Percentiles rank a stretch among this genome's conserved stretches.
Evolutionary conservation across 2,113 vertebrate genomes (phyloP).

Genomic region (Ploceus nigricollis): DNA sequence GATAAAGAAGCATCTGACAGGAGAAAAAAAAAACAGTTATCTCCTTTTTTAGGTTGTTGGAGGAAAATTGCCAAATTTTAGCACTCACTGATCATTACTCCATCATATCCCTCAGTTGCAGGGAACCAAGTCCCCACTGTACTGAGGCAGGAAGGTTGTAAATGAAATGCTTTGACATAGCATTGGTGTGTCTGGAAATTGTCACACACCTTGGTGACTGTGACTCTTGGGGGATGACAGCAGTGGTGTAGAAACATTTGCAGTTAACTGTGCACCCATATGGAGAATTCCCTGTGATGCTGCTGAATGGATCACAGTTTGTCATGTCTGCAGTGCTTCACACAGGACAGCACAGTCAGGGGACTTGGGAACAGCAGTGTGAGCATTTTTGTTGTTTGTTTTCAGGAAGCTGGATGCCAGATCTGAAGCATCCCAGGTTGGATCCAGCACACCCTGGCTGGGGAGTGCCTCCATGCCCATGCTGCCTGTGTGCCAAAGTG

Average conservation of each 20-base stretch:
- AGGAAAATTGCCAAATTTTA: not conserved
- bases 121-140: not conserved
- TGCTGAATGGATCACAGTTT: not conserved
- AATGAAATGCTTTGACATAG: not conserved
- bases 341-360: no score
- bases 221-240: not conserved
- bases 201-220: not conserved
- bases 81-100: not conserved
- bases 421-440: fast-evolving
- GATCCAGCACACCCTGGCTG: not conserved
- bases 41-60: not conserved
- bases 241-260: not conserved
- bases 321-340: not conserved
- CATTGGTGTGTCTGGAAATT: not conserved
- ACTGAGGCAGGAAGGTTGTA: not conserved
- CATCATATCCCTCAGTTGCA: not conserved
- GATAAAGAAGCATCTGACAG: no score
- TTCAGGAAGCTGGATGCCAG: not conserved
- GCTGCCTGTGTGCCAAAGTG: not conserved
- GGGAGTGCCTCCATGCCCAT: fast-evolving
- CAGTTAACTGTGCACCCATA: not conserved
- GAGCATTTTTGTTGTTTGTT: not conserved
- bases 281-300: not conserved
- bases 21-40: no score
- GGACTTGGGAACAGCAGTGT: not conserved